phyloP scores from a whole-genome alignment of 2,113 vertebrate species.

The Sialia sialis region DNA sequence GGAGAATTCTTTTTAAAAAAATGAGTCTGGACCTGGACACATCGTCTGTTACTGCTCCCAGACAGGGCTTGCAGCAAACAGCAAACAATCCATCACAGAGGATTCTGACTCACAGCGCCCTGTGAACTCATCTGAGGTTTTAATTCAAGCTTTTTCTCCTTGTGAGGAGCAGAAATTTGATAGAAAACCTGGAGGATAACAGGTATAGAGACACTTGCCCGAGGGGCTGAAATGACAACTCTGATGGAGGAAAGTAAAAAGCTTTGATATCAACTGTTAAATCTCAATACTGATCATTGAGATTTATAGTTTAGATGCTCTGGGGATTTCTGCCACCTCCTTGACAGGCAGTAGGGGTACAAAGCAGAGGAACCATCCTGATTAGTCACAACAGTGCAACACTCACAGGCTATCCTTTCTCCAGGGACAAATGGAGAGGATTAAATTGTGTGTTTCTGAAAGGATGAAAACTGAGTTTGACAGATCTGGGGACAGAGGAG shows the following conservation, averaged over 20 bases:
- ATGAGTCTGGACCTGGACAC: not conserved
- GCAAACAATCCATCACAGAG: not conserved
- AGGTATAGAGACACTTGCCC: not conserved
- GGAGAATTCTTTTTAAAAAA: not conserved
- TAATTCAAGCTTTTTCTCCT: not conserved
- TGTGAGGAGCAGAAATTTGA: not conserved
- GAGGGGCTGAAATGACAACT: not conserved
- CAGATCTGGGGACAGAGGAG: not conserved
- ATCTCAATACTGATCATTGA: not conserved
- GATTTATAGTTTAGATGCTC: not conserved
- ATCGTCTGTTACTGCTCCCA: not conserved
- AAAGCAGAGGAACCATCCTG: not conserved
- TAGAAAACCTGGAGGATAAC: not conserved
- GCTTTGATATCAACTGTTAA: not conserved
- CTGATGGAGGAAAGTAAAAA: not conserved
- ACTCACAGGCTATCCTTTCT: not conserved
- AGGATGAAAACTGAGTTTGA: not conserved
- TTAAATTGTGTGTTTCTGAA: not conserved
- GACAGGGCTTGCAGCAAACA: not conserved
- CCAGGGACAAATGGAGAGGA: not conserved
- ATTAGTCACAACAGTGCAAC: not conserved
- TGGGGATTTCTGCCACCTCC: not conserved
- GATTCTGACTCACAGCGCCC: not conserved
- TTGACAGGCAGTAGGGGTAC: not conserved
- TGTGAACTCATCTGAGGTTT: not conserved